phyloP scores from a whole-genome alignment of 1,140 invertebrate genomes.

The Brachionus paranguensis region DNA sequence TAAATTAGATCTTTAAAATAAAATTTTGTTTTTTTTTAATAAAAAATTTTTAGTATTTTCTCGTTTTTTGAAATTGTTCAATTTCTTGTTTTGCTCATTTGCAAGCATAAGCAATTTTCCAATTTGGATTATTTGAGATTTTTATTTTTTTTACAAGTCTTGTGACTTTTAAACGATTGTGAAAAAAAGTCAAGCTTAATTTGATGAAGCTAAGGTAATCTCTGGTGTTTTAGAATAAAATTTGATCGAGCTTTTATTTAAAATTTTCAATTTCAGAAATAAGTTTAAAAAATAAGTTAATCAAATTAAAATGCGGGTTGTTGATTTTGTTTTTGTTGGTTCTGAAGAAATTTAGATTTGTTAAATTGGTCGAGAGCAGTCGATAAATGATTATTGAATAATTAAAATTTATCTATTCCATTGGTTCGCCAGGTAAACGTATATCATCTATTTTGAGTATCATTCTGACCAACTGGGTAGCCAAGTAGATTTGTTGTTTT shows the following conservation, averaged over 20 bases:
- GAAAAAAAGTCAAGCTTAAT: background rate
- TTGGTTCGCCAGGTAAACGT: conserved; percentile 57
- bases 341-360: background rate
- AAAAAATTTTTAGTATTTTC: too few species aligned
- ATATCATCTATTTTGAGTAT: conserved; percentile 99
- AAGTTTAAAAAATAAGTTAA: conserved; percentile 29
- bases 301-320: background rate
- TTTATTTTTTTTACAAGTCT: too few species aligned
- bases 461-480: conserved; percentile 93
- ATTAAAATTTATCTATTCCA: conserved; percentile 22
- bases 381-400: background rate
- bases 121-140: too few species aligned
- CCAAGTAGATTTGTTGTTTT: conserved; percentile 90
- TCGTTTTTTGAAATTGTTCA: too few species aligned
- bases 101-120: too few species aligned
- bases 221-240: background rate
- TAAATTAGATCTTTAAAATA: too few species aligned
- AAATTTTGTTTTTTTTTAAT: too few species aligned
- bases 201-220: too few species aligned
- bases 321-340: background rate
- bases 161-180: background rate
- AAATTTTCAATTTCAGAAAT: background rate
- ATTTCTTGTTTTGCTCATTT: too few species aligned
- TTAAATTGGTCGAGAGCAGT: background rate
- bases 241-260: background rate